Percentiles rank a stretch among this genome's conserved stretches.
Conservation (phyloP, 2,797 vertebrate species). For the Dendrocincla fuliginosa region DNA sequence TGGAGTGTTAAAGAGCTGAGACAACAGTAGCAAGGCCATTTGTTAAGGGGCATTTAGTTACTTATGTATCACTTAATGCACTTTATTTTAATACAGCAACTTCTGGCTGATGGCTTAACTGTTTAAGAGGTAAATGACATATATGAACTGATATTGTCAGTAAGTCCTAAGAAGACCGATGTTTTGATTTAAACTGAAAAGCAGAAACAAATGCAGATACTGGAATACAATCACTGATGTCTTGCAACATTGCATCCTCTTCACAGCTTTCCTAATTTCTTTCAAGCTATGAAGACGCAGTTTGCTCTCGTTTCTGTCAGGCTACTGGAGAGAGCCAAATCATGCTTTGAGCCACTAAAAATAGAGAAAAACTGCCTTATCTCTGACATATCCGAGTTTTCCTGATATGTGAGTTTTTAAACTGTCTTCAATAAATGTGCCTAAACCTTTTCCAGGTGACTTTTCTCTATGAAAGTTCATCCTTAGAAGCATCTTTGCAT, state of each 20-base stretch:
- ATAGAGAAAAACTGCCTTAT: neutral
- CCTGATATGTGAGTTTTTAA: neutral
- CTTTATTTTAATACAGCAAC: neutral
- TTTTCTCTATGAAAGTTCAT: neutral
- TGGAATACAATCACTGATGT: neutral
- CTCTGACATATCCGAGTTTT: neutral
- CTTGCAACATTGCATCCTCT: neutral
- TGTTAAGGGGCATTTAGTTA: neutral
- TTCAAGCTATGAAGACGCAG: neutral
- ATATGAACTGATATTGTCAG: neutral
- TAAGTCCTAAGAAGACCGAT: neutral
- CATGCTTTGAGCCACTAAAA: neutral
- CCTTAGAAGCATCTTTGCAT: neutral
- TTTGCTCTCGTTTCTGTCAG: neutral
- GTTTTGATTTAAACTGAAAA: neutral
- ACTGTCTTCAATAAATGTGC: neutral
- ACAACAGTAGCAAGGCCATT: neutral
- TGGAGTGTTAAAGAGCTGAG: neutral
- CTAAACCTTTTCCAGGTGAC: neutral
- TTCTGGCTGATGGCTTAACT: neutral
- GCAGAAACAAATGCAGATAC: neutral
- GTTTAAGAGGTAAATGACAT: neutral
- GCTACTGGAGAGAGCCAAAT: neutral
- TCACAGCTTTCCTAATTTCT: neutral
- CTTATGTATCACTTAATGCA: neutral